A percentile compares a stretch with the other conserved stretches of the same genome.
Conservation (phyloP, 2,888 invertebrate genomes). For the Caenorhabditis sp. region DNA sequence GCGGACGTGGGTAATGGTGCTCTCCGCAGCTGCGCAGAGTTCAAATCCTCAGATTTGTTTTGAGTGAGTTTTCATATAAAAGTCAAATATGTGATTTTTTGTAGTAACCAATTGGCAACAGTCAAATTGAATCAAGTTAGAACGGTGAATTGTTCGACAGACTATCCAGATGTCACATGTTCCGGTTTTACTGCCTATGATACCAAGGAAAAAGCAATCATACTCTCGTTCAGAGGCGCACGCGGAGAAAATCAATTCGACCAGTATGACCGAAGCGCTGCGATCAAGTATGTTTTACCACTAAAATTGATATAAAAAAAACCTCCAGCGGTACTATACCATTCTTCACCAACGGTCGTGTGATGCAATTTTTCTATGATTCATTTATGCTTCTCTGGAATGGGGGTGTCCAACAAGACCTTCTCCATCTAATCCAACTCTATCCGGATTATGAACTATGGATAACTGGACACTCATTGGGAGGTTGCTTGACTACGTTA, state of each 20-base stretch:
- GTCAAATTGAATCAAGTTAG: conserved; percentile 16
- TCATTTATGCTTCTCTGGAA: conserved; percentile 25
- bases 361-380: conserved; percentile 21
- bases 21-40: conserved; percentile 25
- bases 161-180: conserved; percentile 24
- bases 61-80: conserved; percentile 10
- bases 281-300: conserved; percentile 7
- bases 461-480: conserved; percentile 33
- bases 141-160: conserved; percentile 15
- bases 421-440: conserved; percentile 12
- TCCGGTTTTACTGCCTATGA: conserved; percentile 25
- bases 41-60: conserved; percentile 31
- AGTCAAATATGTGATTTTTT: conserved; percentile 5
- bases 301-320: neutral
- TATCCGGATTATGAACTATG: conserved; percentile 23
- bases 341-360: conserved; percentile 15
- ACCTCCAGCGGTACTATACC: conserved; percentile 20
- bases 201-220: conserved; percentile 13
- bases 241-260: conserved; percentile 26
- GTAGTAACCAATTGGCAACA: conserved; percentile 24
- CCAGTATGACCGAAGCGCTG: neutral
- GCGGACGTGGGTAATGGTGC: conserved; percentile 12
- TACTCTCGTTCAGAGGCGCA: conserved; percentile 23
- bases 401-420: conserved; percentile 20
- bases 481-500: conserved; percentile 9